Evolutionary conservation across 2,113 vertebrate species (phyloP).

Genomic region (Apteryx mantelli): DNA sequence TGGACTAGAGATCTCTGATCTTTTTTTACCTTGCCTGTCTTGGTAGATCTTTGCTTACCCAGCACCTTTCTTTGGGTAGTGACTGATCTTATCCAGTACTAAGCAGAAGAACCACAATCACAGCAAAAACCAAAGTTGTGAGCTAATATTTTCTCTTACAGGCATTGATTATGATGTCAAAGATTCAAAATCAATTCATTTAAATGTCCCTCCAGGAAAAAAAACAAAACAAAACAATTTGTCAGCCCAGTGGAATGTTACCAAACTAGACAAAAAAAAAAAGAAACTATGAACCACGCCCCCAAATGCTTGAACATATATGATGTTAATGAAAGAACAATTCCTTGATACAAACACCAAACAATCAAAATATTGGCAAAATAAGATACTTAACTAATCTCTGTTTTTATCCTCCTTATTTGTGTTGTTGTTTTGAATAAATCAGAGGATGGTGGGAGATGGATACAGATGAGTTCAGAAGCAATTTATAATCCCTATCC

Average conservation of each 20-base stretch:
- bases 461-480: neutral
- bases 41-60: neutral
- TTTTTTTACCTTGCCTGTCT: constrained; percentile 9
- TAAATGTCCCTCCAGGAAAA: neutral
- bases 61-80: neutral
- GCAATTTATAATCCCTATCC: neutral
- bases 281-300: too few relatives aligned
- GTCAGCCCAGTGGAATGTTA: neutral
- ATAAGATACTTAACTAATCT: neutral
- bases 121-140: constrained; percentile 47
- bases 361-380: neutral
- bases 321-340: neutral
- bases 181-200: constrained; percentile 58
- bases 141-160: constrained; percentile 49
- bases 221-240: neutral
- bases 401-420: neutral
- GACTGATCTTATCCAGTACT: neutral
- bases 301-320: neutral
- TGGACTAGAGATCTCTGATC: neutral
- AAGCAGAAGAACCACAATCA: neutral
- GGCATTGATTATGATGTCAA: constrained; percentile 28
- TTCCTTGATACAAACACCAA: neutral
- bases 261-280: neutral
- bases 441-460: neutral
- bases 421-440: neutral